Conservation (phyloP, 2,113 vertebrate species). For the Oreochromis aureus region DNA sequence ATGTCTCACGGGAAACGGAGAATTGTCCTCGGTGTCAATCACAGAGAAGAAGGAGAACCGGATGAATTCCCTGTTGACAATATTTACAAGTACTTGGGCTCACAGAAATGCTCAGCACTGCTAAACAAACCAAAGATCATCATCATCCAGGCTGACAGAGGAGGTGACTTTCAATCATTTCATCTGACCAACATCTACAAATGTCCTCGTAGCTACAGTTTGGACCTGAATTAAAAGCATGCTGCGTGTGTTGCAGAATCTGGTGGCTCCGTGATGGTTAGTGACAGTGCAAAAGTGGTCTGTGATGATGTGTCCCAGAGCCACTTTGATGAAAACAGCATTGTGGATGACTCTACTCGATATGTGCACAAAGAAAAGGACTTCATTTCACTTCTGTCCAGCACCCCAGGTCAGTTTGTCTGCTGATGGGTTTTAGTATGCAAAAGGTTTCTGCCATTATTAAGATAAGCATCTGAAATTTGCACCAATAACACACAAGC, state of each 20-base stretch:
- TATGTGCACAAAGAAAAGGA: constrained; percentile 74
- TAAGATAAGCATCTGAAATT: neutral
- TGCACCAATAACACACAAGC: neutral
- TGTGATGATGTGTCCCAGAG: neutral
- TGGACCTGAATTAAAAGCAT: neutral
- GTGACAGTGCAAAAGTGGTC: neutral
- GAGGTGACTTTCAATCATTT: constrained; percentile 54
- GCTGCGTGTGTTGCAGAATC: neutral
- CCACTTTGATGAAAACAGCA: neutral
- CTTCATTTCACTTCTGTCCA: constrained; percentile 76
- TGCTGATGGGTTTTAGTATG: neutral
- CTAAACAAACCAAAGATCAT: constrained; percentile 83
- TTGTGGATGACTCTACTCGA: constrained; percentile 18
- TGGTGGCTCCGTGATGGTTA: constrained; percentile 38
- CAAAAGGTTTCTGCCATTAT: neutral
- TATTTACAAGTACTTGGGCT: constrained; percentile 72
- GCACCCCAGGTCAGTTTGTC: constrained; percentile 72
- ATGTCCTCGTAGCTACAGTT: neutral
- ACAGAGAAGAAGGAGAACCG: neutral
- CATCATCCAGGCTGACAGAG: constrained; percentile 85
- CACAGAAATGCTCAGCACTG: constrained; percentile 65
- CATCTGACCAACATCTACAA: neutral
- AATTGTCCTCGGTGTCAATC: constrained; percentile 65
- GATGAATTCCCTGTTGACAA: constrained; percentile 67
- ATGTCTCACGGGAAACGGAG: constrained; percentile 82